Evolutionary conservation across 2,888 invertebrate species (phyloP).

Genomic region (Pollenia angustigena): DNA sequence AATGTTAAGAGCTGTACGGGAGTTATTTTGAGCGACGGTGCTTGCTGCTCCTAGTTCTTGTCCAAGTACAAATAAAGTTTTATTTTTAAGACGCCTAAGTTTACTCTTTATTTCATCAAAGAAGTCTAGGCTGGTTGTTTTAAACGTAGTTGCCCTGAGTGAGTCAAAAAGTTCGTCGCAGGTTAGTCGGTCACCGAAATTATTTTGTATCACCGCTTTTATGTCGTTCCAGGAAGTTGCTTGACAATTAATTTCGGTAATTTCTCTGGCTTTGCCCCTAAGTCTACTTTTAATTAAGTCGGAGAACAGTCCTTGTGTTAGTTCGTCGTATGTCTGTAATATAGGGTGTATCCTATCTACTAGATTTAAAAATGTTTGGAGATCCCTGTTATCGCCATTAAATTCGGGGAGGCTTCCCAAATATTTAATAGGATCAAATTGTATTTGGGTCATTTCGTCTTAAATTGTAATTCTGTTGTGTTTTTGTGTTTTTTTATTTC

Average conservation of each 20-base stretch:
- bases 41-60: slow-evolving; percentile 35
- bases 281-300: slow-evolving; percentile 68
- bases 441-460: slow-evolving; percentile 31
- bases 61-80: slow-evolving; percentile 44
- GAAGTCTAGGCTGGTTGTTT: slow-evolving; percentile 65
- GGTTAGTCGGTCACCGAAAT: slow-evolving; percentile 66
- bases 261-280: slow-evolving; percentile 64
- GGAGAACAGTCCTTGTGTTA: slow-evolving; percentile 66
- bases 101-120: slow-evolving; percentile 62
- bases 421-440: slow-evolving; percentile 60
- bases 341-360: slow-evolving; percentile 61
- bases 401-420: slow-evolving; percentile 51
- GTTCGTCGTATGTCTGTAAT: slow-evolving; percentile 52
- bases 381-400: slow-evolving; percentile 38
- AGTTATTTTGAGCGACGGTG: slow-evolving; percentile 60
- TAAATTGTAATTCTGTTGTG: background rate
- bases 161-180: slow-evolving; percentile 63
- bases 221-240: slow-evolving; percentile 61
- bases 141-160: slow-evolving; percentile 56
- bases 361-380: slow-evolving; percentile 50
- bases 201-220: slow-evolving; percentile 64
- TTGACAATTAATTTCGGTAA: slow-evolving; percentile 69
- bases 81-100: slow-evolving; percentile 62
- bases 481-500: slow-evolving; percentile 12
- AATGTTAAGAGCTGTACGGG: slow-evolving; percentile 64